Base-by-base conservation (phyloP, 2,888 invertebrate genomes). In the Terebella lapidaria region DNA sequence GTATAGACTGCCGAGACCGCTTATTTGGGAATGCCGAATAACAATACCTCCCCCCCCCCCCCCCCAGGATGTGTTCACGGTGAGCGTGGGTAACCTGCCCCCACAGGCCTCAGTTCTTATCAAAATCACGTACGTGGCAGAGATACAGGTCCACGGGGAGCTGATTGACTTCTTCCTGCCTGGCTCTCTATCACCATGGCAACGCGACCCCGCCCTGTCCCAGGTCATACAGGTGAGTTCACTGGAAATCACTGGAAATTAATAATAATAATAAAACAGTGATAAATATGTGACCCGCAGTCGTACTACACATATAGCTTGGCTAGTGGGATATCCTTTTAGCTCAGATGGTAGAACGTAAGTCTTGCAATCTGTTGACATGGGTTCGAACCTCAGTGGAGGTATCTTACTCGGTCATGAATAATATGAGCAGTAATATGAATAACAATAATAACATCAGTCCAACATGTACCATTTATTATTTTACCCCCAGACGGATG, bases 111-210 rank as follows among this genome's bases (percentile, higher is more conserved):
- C 64, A 25, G 81, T 78, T 2, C 62, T 81, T 1, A 79, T 81
- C 57, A 81, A 81, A 69, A 80, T 81, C 55, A 80, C 78, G 2
- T 81, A 82, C 62, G 78, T 82, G 30, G 72, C 79, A 15, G 81
- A 81, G 61, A 67, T 82, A 51, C 71, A 73, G 59, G 74, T 78
- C 22, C 78, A 80, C 55, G 79, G 72, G 3, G 80, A 77, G 51
- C 61, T 72, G 30, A 75, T 81, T 60, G 66, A 64, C 53, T 81
- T 81, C 64, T 54, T 65, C 27, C 58, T 81, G 26, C 81, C 81
- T 2, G 77, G 76, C 2, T 71, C 68, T 64, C 75, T 80, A 35
- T 78, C 80, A 2, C 76, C 79, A 18, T 79, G 79, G 80, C 74
- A 76, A 45, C 64, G 70, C 47, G 68, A 73, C 20, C 63, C 71